Evolutionary conservation across 2,113 vertebrate species (phyloP), one percentile per base, ranked within the genome.

Genomic region (Okapia johnstoni): DNA sequence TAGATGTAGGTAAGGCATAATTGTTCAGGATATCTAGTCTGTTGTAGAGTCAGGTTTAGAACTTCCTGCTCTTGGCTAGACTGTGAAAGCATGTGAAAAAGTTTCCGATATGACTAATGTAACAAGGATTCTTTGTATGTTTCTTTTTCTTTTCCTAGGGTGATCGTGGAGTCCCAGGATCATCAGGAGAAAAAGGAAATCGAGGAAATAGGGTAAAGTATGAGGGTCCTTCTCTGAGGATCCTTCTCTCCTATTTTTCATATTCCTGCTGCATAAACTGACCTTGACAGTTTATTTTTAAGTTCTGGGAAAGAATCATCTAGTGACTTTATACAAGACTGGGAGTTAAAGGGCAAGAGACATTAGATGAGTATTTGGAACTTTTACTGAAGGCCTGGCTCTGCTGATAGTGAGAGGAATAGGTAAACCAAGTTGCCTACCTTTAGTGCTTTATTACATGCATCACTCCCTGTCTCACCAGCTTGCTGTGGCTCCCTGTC

Each of bases 121-220:
- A 70, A 83, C 16, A 54, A 73, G 66, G 50, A 40, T 50, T 83
- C 16, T 84, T 66, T 92, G 2, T 16, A 1, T 89, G 23, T 73
- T 84, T 86, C 5, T 88, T 88, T 79, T 76, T 76, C 23, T 85
- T 83, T 36, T 60, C 80, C 50, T 60, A 98, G 96, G 96, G 93
- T 60, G 26, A 90, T 77, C 14, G 0, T 85, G 97, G 97, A 85
- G 77, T 83, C 19, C 52, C 93, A 66, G 94, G 96, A 16, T 63
- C 50, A 43, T 13, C 90, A 96, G 97, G 96, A 96, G 96, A 95
- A 94, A 96, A 97, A 84, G 96, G 96, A 76, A 66, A 33, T 26
- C 21, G 23, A 7, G 96, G 96, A 95, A 88, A 46, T 26, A 28
- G 8, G 93, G 97, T 97, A 95, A 96, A 81, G 26, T 58, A 33